These are phyloP conservation scores for Drosophila sechellia DNA, from an alignment of 1,140 invertebrate species.

Conservation along the genomic window DNA sequence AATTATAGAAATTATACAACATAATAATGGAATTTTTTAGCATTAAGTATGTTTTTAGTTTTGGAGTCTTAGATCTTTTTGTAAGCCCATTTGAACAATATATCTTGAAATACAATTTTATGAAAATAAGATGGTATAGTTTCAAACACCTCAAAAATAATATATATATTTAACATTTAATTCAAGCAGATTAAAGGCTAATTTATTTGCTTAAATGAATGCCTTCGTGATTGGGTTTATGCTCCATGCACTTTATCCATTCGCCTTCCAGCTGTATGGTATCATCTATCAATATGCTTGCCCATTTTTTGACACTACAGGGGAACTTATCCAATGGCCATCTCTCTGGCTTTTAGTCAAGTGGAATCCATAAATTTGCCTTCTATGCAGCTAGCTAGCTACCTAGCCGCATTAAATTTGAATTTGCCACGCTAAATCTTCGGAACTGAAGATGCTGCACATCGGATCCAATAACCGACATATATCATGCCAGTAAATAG, in stretches of 20 bases:
- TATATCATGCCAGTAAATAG: conserved; percentile 28
- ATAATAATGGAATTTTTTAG: no score
- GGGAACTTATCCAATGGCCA: neutral
- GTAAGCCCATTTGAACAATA: no score
- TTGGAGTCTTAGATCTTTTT: no score
- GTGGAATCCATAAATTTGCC: conserved; percentile 18
- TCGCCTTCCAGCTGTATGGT: neutral
- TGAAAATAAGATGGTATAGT: no score
- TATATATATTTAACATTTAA: no score
- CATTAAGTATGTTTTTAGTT: no score
- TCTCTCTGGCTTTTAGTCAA: conserved; percentile 2
- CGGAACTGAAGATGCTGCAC: neutral
- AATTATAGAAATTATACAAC: no score
- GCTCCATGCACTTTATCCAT: neutral
- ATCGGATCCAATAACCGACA: conserved; percentile 13
- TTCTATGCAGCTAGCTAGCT: neutral
- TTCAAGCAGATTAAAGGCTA: neutral
- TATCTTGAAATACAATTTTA: no score
- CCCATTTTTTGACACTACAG: neutral
- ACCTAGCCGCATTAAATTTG: conserved; percentile 10
- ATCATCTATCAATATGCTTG: conserved; percentile 3
- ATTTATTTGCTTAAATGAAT: neutral
- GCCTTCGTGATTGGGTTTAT: neutral
- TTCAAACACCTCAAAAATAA: no score
- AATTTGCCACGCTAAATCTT: conserved; percentile 12